phyloP scores from a whole-genome alignment of 30 jellyfish, hydroid and myxozoan species.

The Aurelia sp. region DNA sequence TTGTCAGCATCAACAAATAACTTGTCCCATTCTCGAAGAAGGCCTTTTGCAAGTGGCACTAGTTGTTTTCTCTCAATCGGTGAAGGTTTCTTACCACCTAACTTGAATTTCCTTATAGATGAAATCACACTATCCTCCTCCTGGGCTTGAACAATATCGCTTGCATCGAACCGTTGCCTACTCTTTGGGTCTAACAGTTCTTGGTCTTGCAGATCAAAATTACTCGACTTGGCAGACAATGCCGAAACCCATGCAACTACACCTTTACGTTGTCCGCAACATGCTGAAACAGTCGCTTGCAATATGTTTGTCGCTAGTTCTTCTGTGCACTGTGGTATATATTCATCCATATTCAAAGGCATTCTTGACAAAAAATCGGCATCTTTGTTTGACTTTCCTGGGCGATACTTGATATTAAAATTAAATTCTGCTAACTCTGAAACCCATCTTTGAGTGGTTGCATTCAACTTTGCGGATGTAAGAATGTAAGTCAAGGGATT shows the following conservation, averaged over 20 bases:
- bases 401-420: background rate
- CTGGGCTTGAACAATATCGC: background rate
- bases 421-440: constrained; percentile 28
- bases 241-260: background rate
- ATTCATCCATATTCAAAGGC: background rate
- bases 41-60: constrained; percentile 6
- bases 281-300: constrained; percentile 17
- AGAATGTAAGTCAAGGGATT: constrained; percentile 41
- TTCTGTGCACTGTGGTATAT: background rate
- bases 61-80: constrained; percentile 7
- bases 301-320: background rate
- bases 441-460: constrained; percentile 65
- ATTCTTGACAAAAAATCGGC: background rate
- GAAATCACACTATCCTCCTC: constrained; percentile 10
- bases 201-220: background rate
- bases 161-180: background rate
- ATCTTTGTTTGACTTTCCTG: background rate
- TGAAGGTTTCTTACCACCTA: constrained; percentile 28
- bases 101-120: background rate
- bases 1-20: no score
- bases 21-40: no score
- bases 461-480: constrained; percentile 41
- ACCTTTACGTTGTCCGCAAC: background rate
- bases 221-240: background rate
- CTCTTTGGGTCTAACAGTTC: background rate